These are phyloP conservation scores for Drosophila equinoxialis DNA, from an alignment of 1,140 invertebrate species.

Conservation along the genomic window DNA sequence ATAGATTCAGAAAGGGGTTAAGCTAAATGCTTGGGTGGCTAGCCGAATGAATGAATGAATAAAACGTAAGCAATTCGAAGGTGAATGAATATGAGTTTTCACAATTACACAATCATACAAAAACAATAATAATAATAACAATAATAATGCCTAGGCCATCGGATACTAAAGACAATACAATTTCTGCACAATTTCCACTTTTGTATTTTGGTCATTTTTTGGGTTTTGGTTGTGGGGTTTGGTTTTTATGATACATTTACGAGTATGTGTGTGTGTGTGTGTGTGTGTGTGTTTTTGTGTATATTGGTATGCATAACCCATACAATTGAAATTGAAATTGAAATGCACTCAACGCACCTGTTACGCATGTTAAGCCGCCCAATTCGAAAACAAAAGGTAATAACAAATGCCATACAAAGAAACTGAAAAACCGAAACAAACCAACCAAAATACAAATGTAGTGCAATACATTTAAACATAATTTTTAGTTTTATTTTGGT, in stretches of 20 bases:
- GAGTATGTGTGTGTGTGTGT: too few relatives aligned
- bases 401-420: slow-evolving; percentile 3
- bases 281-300: slow-evolving; percentile 1
- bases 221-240: slow-evolving; percentile 5
- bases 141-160: background rate
- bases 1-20: background rate
- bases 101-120: slow-evolving; percentile 49
- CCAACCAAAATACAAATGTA: slow-evolving; percentile 24
- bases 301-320: slow-evolving; percentile 46
- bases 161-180: slow-evolving; percentile 42
- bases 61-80: background rate
- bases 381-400: slow-evolving; percentile 8
- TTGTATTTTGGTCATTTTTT: background rate
- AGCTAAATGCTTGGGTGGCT: slow-evolving; percentile 32
- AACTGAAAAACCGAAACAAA: background rate
- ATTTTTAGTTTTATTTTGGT: background rate
- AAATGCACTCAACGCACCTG: slow-evolving; percentile 61
- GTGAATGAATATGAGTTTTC: slow-evolving; percentile 45
- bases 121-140: background rate
- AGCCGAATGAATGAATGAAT: background rate
- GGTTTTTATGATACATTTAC: slow-evolving; percentile 25
- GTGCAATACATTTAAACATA: slow-evolving; percentile 24
- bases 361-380: slow-evolving; percentile 42
- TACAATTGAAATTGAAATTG: slow-evolving; percentile 50
- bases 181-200: slow-evolving; percentile 39